phyloP scores from a whole-genome alignment of 2,797 vertebrate genomes.

The Rhinoraja longicauda region DNA sequence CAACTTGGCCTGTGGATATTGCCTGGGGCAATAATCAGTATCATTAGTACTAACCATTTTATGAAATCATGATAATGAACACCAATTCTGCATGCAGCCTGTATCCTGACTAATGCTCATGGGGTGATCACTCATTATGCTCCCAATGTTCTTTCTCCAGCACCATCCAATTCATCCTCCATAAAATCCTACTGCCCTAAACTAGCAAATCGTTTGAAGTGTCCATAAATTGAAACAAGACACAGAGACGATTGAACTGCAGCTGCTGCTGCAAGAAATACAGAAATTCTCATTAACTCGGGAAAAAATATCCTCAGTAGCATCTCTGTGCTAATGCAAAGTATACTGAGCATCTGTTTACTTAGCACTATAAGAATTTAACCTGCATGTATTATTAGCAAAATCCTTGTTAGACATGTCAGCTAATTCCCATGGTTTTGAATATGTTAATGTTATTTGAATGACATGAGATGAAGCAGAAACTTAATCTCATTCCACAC shows the following conservation, averaged over 20 bases:
- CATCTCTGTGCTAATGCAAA: slow-evolving; percentile 22
- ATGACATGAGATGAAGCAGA: slow-evolving; percentile 31
- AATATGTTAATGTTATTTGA: slow-evolving; percentile 30
- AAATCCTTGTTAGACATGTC: slow-evolving; percentile 29
- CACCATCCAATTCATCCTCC: too few relatives aligned
- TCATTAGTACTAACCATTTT: too few relatives aligned
- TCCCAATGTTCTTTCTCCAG: too few relatives aligned
- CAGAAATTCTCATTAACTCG: neutral
- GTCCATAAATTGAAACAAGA: neutral
- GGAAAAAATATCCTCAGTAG: neutral
- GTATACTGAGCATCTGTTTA: slow-evolving; percentile 31
- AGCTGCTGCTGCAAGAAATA: neutral
- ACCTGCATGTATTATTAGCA: neutral
- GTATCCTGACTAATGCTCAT: too few relatives aligned
- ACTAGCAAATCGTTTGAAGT: neutral
- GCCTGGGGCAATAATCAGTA: too few relatives aligned
- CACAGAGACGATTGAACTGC: neutral
- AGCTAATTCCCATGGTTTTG: slow-evolving; percentile 16
- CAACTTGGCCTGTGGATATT: too few relatives aligned
- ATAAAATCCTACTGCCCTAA: neutral
- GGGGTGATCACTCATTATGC: too few relatives aligned
- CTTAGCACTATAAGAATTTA: slow-evolving; percentile 20
- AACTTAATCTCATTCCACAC: neutral
- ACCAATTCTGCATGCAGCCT: too few relatives aligned
- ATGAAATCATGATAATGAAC: too few relatives aligned